These are phyloP conservation scores for Spheniscus mendiculus DNA, from an alignment of 2,113 vertebrate species.

Conservation along the genomic window DNA sequence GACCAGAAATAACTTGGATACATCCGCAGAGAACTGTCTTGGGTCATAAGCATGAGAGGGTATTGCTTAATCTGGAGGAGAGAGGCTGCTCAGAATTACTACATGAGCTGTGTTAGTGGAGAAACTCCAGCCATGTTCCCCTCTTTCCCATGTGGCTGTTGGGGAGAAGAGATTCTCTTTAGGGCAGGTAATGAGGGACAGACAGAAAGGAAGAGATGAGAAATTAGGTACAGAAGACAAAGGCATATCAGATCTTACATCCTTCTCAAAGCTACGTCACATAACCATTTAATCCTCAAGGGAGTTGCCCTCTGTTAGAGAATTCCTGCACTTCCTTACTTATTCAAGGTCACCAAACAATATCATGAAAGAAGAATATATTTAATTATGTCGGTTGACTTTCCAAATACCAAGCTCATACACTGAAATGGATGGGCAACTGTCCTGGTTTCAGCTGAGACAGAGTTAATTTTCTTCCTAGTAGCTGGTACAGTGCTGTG, in stretches of 20 bases:
- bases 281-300: neutral
- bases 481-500: no score
- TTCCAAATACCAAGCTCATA: neutral
- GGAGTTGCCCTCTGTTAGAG: neutral
- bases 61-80: neutral
- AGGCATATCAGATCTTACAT: neutral
- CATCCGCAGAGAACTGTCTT: neutral
- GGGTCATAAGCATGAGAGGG: fast-evolving
- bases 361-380: neutral
- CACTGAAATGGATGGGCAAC: neutral
- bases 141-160: neutral
- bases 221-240: neutral
- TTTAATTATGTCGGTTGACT: neutral
- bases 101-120: neutral
- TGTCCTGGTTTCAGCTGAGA: no score
- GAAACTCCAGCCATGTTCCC: neutral
- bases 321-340: neutral
- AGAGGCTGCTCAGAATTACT: neutral
- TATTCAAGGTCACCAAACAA: neutral
- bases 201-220: neutral
- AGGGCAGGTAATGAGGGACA: neutral
- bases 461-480: no score
- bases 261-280: neutral
- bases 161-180: neutral
- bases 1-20: neutral